These are phyloP conservation scores for Trachelipus rathkii DNA, from an alignment of 1,140 invertebrate genomes.

Conservation along the genomic window DNA sequence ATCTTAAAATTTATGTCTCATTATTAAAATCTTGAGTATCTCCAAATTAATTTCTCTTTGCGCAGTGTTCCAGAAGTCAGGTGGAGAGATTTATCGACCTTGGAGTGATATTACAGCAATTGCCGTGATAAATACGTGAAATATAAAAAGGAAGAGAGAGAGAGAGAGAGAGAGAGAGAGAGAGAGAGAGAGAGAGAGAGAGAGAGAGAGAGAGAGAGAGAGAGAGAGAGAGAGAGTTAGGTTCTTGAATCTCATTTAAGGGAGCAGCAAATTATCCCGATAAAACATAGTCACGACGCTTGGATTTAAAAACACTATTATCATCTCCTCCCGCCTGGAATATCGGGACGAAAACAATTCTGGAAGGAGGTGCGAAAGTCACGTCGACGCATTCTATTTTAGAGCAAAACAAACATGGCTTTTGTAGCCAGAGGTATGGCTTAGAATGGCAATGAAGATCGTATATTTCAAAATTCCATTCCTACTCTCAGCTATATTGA, in stretches of 20 bases:
- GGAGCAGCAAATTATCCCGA: neutral
- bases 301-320: no score
- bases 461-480: no score
- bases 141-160: neutral
- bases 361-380: neutral
- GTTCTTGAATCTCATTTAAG: neutral
- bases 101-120: no score
- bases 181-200: neutral
- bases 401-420: neutral
- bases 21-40: no score
- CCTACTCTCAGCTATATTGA: no score
- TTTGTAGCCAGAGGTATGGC: neutral
- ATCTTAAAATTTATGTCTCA: no score
- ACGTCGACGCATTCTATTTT: neutral
- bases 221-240: neutral
- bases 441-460: no score
- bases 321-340: neutral
- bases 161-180: neutral
- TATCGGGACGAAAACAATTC: neutral
- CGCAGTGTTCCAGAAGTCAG: neutral
- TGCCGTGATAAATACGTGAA: no score
- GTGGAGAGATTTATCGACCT: neutral
- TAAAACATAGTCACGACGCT: no score
- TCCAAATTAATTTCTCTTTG: no score
- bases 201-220: conserved; percentile 1